phyloP scores from a whole-genome alignment of 37 sponge, comb jelly and placozoan genomes.

The Agelas oroides region DNA sequence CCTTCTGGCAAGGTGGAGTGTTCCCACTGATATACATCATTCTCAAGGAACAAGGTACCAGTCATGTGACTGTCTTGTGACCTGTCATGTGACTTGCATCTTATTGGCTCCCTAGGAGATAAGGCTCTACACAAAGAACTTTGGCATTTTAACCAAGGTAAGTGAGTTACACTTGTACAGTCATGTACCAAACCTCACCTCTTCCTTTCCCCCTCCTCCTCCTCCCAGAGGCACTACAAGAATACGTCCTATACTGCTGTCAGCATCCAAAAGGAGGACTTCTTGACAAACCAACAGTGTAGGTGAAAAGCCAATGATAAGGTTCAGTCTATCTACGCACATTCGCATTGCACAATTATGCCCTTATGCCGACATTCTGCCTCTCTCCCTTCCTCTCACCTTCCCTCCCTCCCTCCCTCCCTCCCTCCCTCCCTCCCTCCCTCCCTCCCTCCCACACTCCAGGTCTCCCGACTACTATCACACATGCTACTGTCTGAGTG shows the following conservation, averaged over 20 bases:
- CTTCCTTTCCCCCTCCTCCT: not conserved
- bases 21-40: constrained; percentile 82
- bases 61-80: not conserved
- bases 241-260: constrained; percentile 94
- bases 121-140: constrained; percentile 27
- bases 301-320: not conserved
- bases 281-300: constrained; percentile 95
- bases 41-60: constrained; percentile 45
- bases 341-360: no score
- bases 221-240: constrained; percentile 78
- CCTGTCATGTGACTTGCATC: not conserved
- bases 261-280: constrained; percentile 87
- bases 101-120: constrained; percentile 9
- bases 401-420: no score
- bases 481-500: constrained; percentile 97
- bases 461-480: constrained; percentile 87
- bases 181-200: no score
- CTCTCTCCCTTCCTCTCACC: no score
- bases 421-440: not conserved
- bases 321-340: no score
- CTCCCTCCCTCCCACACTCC: not conserved
- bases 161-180: no score
- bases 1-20: constrained; percentile 98
- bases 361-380: no score
- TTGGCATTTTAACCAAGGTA: constrained; percentile 66